Conservation (phyloP, 2,113 vertebrate genomes). For the Marcusenius ussheri region DNA sequence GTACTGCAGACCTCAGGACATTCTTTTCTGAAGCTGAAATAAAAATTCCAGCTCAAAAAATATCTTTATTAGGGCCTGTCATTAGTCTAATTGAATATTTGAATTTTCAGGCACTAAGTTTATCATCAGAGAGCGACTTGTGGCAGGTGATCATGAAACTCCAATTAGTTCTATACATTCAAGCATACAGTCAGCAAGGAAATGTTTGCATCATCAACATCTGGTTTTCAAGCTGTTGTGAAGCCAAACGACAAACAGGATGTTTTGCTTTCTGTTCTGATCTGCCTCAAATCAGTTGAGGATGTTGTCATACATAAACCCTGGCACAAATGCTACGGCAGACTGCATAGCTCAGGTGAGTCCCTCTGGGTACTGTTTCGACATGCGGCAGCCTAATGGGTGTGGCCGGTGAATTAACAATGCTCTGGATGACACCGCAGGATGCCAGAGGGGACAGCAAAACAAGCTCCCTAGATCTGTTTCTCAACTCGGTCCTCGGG, state of each 20-base stretch:
- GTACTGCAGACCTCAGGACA: not conserved
- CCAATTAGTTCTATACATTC: not conserved
- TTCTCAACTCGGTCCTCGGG: not conserved
- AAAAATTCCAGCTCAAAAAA: not conserved
- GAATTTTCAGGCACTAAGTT: not conserved
- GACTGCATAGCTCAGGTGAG: not conserved
- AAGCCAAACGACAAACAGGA: not conserved
- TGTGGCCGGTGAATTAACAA: not conserved
- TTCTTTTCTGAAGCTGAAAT: not conserved
- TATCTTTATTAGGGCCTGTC: not conserved
- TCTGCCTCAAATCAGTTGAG: not conserved
- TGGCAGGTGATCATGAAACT: not conserved
- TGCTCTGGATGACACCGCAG: not conserved
- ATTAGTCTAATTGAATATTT: not conserved
- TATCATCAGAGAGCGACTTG: not conserved
- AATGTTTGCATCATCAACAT: not conserved
- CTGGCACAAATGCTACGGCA: not conserved
- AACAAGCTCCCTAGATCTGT: not conserved
- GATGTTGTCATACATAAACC: not conserved
- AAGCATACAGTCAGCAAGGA: not conserved
- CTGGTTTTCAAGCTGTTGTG: not conserved
- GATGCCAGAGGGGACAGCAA: not conserved
- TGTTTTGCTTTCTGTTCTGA: not conserved
- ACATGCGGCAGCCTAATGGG: not conserved
- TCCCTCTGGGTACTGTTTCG: not conserved